phyloP scores from a whole-genome alignment of 2,888 invertebrate species.

The Caenorhabditis imperialis region DNA sequence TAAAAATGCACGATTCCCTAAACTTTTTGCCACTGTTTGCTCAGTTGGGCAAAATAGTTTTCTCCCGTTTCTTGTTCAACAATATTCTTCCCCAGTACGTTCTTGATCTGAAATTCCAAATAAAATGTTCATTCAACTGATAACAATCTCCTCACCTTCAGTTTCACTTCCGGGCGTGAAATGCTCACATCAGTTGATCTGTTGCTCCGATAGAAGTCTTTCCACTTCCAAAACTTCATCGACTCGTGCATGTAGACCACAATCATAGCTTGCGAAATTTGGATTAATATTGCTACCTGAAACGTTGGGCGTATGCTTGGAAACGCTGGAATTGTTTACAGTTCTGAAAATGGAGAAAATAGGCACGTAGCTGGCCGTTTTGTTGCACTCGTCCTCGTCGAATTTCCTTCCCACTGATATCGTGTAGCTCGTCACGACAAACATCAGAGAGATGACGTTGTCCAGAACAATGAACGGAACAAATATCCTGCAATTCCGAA shows the following conservation, averaged over 20 bases:
- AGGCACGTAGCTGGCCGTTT: constrained; percentile 15
- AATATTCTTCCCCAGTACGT: constrained; percentile 46
- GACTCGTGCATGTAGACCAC: constrained; percentile 49
- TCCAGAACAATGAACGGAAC: constrained; percentile 51
- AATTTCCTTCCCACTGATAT: constrained; percentile 34
- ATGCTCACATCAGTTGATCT: constrained; percentile 33
- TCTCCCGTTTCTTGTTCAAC: constrained; percentile 34
- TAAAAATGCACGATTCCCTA: background rate
- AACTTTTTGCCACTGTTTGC: constrained; percentile 40
- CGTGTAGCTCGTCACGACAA: constrained; percentile 37
- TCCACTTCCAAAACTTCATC: constrained; percentile 41
- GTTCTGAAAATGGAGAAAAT: constrained; percentile 33
- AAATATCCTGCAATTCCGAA: constrained; percentile 50
- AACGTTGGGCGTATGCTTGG: background rate
- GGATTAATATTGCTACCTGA: constrained; percentile 49
- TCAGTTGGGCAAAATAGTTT: constrained; percentile 35
- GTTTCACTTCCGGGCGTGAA: no score
- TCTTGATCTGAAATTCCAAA: constrained; percentile 31
- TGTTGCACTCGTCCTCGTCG: constrained; percentile 38
- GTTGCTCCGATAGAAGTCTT: constrained; percentile 30
- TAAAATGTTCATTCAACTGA: no score
- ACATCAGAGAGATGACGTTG: constrained; percentile 43
- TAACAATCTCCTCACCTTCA: constrained; percentile 33
- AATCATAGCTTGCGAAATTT: constrained; percentile 45
- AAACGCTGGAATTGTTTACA: background rate